Evolutionary conservation across 1,140 invertebrate species (phyloP).

Genomic region (Hormaphis cornu): DNA sequence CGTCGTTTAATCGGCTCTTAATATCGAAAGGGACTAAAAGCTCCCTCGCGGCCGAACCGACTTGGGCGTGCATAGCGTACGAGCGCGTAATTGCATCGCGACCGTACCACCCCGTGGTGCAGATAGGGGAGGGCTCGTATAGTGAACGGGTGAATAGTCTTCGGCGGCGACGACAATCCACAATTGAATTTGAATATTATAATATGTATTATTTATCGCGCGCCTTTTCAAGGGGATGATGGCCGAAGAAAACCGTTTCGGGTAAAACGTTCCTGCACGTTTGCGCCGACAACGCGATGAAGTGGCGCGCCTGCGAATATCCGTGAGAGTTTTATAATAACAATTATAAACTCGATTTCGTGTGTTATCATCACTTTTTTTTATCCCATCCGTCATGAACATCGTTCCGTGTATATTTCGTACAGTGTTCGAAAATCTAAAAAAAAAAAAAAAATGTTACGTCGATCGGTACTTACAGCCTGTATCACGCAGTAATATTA

Average conservation of each 20-base stretch:
- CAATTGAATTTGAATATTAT: slow-evolving; percentile 23
- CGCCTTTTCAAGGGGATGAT: slow-evolving; percentile 7
- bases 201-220: no score
- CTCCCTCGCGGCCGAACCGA: background rate
- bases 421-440: no score
- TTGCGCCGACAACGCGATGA: no score
- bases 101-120: background rate
- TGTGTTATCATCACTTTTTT: no score
- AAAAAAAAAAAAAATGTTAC: no score
- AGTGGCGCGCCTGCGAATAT: no score
- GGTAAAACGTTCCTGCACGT: background rate
- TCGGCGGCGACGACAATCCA: background rate
- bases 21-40: slow-evolving; percentile 27
- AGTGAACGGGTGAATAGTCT: background rate
- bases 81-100: slow-evolving; percentile 14
- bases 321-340: no score
- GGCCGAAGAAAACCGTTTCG: slow-evolving; percentile 1
- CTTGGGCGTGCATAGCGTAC: background rate
- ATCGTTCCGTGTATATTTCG: no score
- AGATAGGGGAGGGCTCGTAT: background rate
- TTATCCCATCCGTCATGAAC: no score
- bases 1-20: slow-evolving; percentile 29
- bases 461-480: no score
- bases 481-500: no score
- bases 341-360: no score